These are phyloP conservation scores for Drosophila pseudoobscura DNA, from an alignment of 1,140 invertebrate species.

Conservation along the genomic window DNA sequence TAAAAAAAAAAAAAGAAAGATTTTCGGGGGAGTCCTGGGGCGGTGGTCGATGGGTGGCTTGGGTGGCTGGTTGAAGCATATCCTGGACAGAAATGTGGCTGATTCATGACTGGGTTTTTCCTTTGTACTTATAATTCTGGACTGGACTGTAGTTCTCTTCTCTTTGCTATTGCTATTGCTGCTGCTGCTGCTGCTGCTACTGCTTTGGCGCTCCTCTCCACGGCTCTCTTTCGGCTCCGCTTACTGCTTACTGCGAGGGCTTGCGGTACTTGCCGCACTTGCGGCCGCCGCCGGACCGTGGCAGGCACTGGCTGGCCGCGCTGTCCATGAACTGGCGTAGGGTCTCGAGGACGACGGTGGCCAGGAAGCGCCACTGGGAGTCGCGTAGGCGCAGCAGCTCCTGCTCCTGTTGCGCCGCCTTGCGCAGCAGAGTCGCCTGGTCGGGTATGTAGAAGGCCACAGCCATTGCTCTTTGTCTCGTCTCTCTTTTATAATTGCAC, in stretches of 20 bases:
- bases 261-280: slow-evolving; percentile 70
- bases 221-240: background rate
- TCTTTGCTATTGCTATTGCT: slow-evolving; percentile 26
- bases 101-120: slow-evolving; percentile 20
- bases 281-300: slow-evolving; percentile 42
- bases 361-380: slow-evolving; percentile 66
- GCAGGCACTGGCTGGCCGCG: slow-evolving; percentile 48
- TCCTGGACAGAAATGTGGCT: too few species aligned
- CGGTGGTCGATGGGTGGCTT: slow-evolving; percentile 31
- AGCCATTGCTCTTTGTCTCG: slow-evolving; percentile 59
- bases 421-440: slow-evolving; percentile 65
- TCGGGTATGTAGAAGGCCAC: slow-evolving; percentile 77
- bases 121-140: slow-evolving; percentile 51
- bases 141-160: slow-evolving; percentile 37
- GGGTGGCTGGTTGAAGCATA: too few species aligned
- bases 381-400: slow-evolving; percentile 67
- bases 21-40: slow-evolving; percentile 17
- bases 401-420: slow-evolving; percentile 69
- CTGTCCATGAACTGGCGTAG: slow-evolving; percentile 61
- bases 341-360: slow-evolving; percentile 65
- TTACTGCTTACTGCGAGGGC: slow-evolving; percentile 64
- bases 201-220: slow-evolving; percentile 9
- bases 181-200: slow-evolving; percentile 2
- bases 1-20: slow-evolving; percentile 17
- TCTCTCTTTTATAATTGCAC: slow-evolving; percentile 55